Base-by-base conservation (phyloP, 2,888 invertebrate genomes). In the Brenthis ino region DNA sequence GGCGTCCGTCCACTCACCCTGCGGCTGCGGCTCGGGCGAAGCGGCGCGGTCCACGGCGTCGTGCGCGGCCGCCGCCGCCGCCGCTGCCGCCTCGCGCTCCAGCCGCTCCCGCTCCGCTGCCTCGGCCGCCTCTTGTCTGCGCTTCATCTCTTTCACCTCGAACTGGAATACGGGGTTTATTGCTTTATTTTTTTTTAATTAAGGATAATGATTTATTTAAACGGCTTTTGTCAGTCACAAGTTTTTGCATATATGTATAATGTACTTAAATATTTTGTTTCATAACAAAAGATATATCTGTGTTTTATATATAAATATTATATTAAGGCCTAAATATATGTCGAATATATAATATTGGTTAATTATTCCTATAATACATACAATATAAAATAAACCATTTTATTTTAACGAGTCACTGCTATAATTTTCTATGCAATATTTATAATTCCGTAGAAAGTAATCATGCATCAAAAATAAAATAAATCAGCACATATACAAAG, bases 121-220 rank as follows among this genome's bases (percentile, higher is more conserved):
- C 81, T 97, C 96, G 48, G 96, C 96, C 75, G 96, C 96, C 82
- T 97, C 97, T 86, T 97, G 96, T 75, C 97, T 95, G 81, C 97
- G 95, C 93, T 97, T 97, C 93, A 98, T 95, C 93, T 99, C 99
- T 93, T 98, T 98, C 93, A 99, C 95, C 94, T 99, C 99, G 94
- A 97, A 99, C 99, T 99, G 65, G 58, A 65, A 48, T n/a, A 6
- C 28, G 14, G 3, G 12, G n/a, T 48, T 63, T 43, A 54, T 63
- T 0, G 3, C 1, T 53, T 37, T 20, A 16, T 53, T 16, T 20
- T 5, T 33, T 3, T 13, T 53, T 37, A 20, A 5, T 3, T 8
- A 13, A 6, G 2, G 11, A 48, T 54, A 20, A 11, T 24, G 28
- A 48, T 60, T 43, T 11, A 43, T 12, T 50, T 60, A n/a, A 11